phyloP scores from a whole-genome alignment of 2,797 vertebrate species.

The Alosa sapidissima region DNA sequence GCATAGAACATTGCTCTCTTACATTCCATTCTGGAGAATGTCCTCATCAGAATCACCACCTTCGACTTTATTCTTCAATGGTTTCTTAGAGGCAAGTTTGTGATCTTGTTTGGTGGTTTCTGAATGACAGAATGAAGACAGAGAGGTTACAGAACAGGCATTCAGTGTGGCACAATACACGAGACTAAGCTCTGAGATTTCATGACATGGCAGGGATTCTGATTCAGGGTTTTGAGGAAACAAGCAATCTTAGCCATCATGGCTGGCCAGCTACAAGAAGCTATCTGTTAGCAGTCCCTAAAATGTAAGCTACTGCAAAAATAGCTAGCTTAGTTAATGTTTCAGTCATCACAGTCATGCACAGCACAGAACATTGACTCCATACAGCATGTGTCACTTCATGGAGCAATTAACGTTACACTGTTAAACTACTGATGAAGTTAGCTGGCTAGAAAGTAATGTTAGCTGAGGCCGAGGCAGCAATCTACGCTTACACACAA shows the following conservation, averaged over 20 bases:
- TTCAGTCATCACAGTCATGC: background rate
- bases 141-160: background rate
- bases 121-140: background rate
- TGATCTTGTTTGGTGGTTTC: background rate
- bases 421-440: background rate
- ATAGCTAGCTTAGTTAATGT: background rate
- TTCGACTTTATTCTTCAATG: background rate
- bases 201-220: background rate
- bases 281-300: background rate
- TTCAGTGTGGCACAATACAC: background rate
- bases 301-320: background rate
- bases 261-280: background rate
- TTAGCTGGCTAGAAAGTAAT: background rate
- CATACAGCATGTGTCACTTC: background rate
- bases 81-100: background rate
- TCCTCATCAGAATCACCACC: background rate
- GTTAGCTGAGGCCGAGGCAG: background rate
- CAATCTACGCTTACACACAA: background rate
- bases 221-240: background rate
- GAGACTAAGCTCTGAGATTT: background rate
- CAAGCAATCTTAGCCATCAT: background rate
- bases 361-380: background rate
- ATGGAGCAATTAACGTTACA: background rate
- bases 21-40: background rate
- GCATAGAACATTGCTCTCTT: background rate